Evolutionary conservation across 2,888 invertebrate species (phyloP).

Genomic region (Aporophyla lueneburgensis): DNA sequence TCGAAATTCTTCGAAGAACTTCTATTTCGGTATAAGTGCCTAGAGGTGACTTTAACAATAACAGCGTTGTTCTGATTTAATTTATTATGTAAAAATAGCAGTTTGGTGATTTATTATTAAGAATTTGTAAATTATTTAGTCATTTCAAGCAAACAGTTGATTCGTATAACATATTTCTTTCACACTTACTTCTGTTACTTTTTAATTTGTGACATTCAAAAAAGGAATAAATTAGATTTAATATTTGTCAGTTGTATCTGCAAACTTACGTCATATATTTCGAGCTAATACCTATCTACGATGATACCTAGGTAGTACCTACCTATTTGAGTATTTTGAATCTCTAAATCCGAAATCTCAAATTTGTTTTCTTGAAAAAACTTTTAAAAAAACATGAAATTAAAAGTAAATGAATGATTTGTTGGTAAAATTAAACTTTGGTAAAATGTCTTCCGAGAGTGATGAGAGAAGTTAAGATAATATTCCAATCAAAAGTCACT

Average conservation of each 20-base stretch:
- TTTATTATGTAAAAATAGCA: neutral
- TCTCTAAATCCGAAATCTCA: neutral
- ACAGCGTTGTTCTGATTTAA: neutral
- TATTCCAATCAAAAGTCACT: neutral
- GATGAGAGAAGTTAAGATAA: neutral
- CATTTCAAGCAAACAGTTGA: neutral
- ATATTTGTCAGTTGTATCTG: conserved; percentile 17
- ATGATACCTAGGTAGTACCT: neutral
- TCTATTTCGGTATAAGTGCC: neutral
- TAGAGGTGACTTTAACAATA: conserved; percentile 1
- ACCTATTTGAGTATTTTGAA: neutral
- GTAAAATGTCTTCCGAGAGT: neutral
- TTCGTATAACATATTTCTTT: neutral
- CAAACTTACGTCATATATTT: neutral
- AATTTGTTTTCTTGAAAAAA: neutral
- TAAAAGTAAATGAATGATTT: neutral
- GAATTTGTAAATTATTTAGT: neutral
- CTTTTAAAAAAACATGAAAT: too few species aligned
- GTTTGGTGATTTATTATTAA: neutral
- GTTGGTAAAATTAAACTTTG: neutral
- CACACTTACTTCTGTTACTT: neutral
- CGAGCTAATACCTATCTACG: neutral
- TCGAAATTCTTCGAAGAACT: neutral
- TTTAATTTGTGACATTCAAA: conserved; percentile 2
- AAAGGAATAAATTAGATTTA: conserved; percentile 8